Base-by-base conservation (phyloP, 2,888 invertebrate species). In the Melanotus villosus region DNA sequence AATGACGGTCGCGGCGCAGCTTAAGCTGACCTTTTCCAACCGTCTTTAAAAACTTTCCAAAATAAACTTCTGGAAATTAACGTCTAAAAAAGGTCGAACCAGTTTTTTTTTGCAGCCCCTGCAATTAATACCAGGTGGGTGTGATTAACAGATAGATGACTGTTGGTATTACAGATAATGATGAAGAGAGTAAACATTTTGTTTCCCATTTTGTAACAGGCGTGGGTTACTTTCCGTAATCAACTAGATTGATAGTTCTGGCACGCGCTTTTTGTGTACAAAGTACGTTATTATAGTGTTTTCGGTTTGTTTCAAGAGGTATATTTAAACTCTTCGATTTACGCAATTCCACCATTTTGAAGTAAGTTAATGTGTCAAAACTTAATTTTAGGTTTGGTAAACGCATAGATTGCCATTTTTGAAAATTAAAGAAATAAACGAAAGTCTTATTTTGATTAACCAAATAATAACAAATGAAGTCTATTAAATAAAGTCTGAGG, bases 191-290 rank as follows among this genome's bases (percentile, higher is more conserved):
- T 38, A 52, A 52, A 52, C 52, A 30, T 34, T 52, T 38, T 34
- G 14, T 56, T 32, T 52, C 52, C 52, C 56, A 23, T 56, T 56
- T 56, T 36, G 36, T 38, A 38, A 36, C 23, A 12, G n/a, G 38
- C 56, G 56, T 38, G 36, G 56, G 38, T 21, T 56, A 38, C 38
- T 21, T 34, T 52, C 52, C 34, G 52, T 52, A 52, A 52, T 52
- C 47, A 32, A 52, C 32, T 32, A 18, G 19, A 52, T 52, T 52
- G 52, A 52, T 52, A 52, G 52, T 52, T 52, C 52, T 52, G 52
- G 52, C 32, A 52, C 52, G 34, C 52, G 19, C 16, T 16, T 32
- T 52, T 52, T 52, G 52, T 52, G 52, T 52, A 52, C 52, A 52
- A 52, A 52, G 52, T 52, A 23, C 47, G 47, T 21, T 50, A 32